Conservation (phyloP, 2,888 invertebrate species). For the Athalia rosae region DNA sequence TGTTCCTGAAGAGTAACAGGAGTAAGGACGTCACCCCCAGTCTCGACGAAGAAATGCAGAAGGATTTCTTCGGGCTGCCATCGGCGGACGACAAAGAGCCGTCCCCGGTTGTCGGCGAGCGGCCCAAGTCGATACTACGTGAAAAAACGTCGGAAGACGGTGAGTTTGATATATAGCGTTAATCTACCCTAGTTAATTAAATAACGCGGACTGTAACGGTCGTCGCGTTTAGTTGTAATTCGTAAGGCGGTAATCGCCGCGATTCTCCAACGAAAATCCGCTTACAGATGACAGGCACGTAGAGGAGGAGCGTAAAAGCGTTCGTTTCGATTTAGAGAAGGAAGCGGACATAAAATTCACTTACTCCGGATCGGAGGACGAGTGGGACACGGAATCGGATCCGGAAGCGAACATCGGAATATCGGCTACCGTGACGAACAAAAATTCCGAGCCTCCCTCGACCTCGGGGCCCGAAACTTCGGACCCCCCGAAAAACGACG, state of each 20-base stretch:
- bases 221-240: neutral
- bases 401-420: conserved; percentile 55
- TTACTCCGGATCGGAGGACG: conserved; percentile 65
- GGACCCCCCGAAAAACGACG: neutral
- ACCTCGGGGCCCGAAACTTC: neutral
- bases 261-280: neutral
- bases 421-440: conserved; percentile 51
- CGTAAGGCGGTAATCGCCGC: neutral
- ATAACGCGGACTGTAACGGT: neutral
- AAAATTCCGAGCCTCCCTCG: neutral
- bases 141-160: conserved; percentile 69
- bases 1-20: conserved; percentile 77
- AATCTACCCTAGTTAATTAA: conserved; percentile 4
- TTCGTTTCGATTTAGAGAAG: conserved; percentile 79
- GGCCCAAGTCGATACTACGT: conserved; percentile 69
- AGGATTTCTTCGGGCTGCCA: conserved; percentile 59
- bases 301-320: conserved; percentile 87
- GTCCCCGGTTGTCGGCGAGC: conserved; percentile 57
- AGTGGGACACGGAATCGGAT: conserved; percentile 63
- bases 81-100: conserved; percentile 55
- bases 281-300: conserved; percentile 71
- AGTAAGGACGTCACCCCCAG: conserved; percentile 68
- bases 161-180: conserved; percentile 53
- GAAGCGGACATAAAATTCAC: conserved; percentile 73
- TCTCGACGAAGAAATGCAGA: conserved; percentile 62